Evolutionary conservation across 2,888 invertebrate genomes (phyloP).

Genomic region (Allophyes oxyacanthae): DNA sequence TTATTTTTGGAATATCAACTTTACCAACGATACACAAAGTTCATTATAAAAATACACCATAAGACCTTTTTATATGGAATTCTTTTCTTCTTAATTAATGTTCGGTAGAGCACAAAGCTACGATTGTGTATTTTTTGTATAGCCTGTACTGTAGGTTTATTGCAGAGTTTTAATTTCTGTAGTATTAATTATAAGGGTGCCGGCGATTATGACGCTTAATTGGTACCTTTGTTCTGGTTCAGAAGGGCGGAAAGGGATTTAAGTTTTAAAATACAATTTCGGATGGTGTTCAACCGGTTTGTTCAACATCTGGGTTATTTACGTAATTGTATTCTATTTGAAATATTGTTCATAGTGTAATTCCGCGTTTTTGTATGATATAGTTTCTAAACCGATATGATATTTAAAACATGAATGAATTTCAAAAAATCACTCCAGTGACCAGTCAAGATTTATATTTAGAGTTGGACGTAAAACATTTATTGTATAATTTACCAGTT

Average conservation of each 20-base stretch:
- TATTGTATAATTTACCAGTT: constrained; percentile 6
- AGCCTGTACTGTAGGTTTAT: constrained; percentile 70
- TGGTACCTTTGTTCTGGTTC: constrained; percentile 77
- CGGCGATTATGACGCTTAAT: constrained; percentile 81
- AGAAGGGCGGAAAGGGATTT: constrained; percentile 70
- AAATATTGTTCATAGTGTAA: constrained; percentile 17
- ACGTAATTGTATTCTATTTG: constrained; percentile 29
- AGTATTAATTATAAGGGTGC: constrained; percentile 83
- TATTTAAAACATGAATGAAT: too few species aligned
- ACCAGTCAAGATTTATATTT: constrained; percentile 1
- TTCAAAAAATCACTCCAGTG: constrained; percentile 11
- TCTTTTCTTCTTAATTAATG: constrained; percentile 83
- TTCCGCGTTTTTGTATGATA: constrained; percentile 5
- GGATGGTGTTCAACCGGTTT: constrained; percentile 61
- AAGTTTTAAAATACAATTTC: constrained; percentile 70
- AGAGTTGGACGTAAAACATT: constrained; percentile 20
- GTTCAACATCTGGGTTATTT: constrained; percentile 48
- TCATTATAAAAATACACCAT: constrained; percentile 55
- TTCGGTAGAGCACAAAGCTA: constrained; percentile 82
- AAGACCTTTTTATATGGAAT: constrained; percentile 68
- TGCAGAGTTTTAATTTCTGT: constrained; percentile 82
- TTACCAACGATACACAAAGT: constrained; percentile 54
- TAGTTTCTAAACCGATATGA: too few species aligned
- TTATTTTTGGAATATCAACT: constrained; percentile 49
- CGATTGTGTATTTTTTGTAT: constrained; percentile 81